Evolutionary conservation across 2,113 vertebrate species (phyloP), one percentile per base, ranked within the genome.

Genomic region (Trachemys scripta): DNA sequence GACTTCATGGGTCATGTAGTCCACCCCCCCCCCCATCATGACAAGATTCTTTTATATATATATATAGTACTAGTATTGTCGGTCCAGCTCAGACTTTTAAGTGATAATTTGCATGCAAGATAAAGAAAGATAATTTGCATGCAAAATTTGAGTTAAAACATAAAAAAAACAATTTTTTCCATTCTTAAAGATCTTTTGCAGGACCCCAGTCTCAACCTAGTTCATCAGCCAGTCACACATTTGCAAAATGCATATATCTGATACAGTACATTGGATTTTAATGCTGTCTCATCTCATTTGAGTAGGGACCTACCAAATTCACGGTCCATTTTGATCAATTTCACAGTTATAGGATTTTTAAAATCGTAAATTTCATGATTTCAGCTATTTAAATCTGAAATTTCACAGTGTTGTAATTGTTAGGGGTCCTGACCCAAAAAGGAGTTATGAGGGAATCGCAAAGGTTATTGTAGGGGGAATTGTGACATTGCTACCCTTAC

Each of bases 1-100:
- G 92, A 85, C 92, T 96, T 97, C 94, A 89, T 96, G 96, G 92
- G 92, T 96, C 90, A 96, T 86, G 81, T 92, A 93, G 88, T 84
- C 47, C 94, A 94, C 5, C 45, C 6, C 45, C 42, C 42, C 2
- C 45, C 45, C 45, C 45, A 31, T 92, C 90, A 78, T 83, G 92
- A 94, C 89, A 95, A 56, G 29, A 92, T 96, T 87, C 80, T 88
- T 84, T 85, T 50, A n/a, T 94, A 91, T 96, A 94, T 95, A 89
- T 91, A 88, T 91, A 59, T 84, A 89, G 84, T 82, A 56, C 50
- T 92, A 85, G 57, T 13, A 50, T 54, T 38, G 89, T 85, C 57
- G 83, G 82, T 81, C 8, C 24, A 90, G 87, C 90, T 94, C 45
- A 17, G 91, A 82, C n/a, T 50, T 91, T 88, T 91, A 84, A 20